These are phyloP conservation scores for Bicyclus anynana DNA, from an alignment of 1,140 invertebrate genomes.

Conservation along the genomic window DNA sequence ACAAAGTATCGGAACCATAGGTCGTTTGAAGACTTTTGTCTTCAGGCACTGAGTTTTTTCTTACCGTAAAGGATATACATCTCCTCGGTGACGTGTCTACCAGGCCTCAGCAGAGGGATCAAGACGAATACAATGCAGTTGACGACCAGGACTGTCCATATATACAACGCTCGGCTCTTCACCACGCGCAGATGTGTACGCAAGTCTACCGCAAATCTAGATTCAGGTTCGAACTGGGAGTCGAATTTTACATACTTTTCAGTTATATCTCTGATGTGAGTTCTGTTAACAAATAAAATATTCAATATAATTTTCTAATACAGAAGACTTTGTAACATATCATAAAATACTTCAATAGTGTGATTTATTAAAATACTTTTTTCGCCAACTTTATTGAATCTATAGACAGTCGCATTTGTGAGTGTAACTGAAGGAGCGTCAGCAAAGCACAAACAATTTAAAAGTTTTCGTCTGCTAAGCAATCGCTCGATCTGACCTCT, in stretches of 20 bases:
- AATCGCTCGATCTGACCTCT: no score
- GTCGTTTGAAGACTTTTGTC: no score
- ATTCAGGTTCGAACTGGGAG: conserved; percentile 20
- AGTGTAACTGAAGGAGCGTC: no score
- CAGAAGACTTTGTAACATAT: no score
- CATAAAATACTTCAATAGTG: no score
- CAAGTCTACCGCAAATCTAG: conserved; percentile 32
- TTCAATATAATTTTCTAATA: no score
- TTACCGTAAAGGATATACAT: conserved; percentile 42
- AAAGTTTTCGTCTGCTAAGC: no score
- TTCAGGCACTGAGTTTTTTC: neutral
- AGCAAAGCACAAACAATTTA: no score
- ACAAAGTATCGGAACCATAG: no score
- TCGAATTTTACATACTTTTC: conserved; percentile 32
- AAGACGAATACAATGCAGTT: conserved; percentile 37
- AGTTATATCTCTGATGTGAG: conserved; percentile 30
- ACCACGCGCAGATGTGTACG: conserved; percentile 32
- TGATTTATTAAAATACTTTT: no score
- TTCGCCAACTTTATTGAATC: no score
- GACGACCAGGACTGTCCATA: conserved; percentile 36
- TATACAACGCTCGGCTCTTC: conserved; percentile 39
- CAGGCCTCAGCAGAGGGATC: conserved; percentile 31
- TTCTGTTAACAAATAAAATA: conserved; percentile 26
- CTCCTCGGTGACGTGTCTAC: conserved; percentile 42
- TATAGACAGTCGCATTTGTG: no score